A percentile compares a stretch with the other conserved stretches of the same genome.
Evolutionary conservation across 2,113 vertebrate genomes (phyloP).

Genomic region (Gracilinanus agilis): DNA sequence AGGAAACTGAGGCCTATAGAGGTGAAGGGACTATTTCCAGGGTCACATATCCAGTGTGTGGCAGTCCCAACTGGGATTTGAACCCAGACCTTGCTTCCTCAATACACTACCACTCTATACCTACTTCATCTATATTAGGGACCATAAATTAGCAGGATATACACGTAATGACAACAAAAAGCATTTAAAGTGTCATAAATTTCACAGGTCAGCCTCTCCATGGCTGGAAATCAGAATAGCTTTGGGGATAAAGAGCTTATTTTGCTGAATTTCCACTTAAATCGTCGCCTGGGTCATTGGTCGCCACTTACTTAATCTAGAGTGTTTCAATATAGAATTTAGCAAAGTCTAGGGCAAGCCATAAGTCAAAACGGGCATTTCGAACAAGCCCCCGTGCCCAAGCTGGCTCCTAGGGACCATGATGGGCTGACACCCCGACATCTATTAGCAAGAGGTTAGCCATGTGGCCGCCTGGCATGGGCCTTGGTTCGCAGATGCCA

Average conservation of each 20-base stretch:
- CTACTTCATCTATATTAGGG: constrained; percentile 16
- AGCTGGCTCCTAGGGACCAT: constrained; percentile 73
- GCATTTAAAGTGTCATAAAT: constrained; percentile 67
- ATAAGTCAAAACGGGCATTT: constrained; percentile 80
- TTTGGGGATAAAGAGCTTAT: constrained; percentile 81
- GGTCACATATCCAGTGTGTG: not conserved
- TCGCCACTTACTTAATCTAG: constrained; percentile 83
- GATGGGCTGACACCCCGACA: constrained; percentile 83
- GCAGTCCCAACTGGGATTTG: not conserved
- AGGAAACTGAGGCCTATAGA: no score
- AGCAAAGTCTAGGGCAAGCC: constrained; percentile 77
- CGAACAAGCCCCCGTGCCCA: constrained; percentile 75
- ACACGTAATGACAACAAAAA: constrained; percentile 46
- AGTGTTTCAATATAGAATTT: constrained; percentile 80
- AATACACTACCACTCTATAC: not conserved
- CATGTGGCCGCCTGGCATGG: constrained; percentile 82
- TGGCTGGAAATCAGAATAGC: constrained; percentile 73
- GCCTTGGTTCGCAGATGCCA: constrained; percentile 85
- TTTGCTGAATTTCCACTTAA: constrained; percentile 80
- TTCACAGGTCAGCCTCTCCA: constrained; percentile 66
- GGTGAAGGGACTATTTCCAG: not conserved
- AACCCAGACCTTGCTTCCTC: not conserved
- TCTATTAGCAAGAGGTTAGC: constrained; percentile 85
- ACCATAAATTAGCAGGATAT: constrained; percentile 60
- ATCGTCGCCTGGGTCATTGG: constrained; percentile 79